Percentiles rank a stretch among this genome's conserved stretches.
These are phyloP conservation scores for Eulemur mongoz DNA, from an alignment of 2,797 vertebrate genomes.

Conservation along the genomic window DNA sequence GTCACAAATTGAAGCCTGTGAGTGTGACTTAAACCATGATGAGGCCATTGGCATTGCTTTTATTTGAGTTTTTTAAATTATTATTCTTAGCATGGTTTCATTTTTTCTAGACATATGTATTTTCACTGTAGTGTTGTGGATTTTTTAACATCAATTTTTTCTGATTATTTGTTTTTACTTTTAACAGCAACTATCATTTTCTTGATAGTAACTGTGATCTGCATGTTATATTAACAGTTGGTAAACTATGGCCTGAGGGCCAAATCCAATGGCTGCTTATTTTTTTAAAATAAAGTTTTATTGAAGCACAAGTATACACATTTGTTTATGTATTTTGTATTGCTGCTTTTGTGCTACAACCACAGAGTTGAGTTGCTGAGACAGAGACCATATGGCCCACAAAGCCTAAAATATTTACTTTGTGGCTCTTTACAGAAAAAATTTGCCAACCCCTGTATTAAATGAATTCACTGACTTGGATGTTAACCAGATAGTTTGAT, in stretches of 20 bases:
- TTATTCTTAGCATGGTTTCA: not conserved
- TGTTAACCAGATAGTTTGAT: not conserved
- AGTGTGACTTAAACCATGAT: not conserved
- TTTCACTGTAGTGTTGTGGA: not conserved
- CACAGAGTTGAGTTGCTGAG: not conserved
- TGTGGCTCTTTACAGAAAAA: not conserved
- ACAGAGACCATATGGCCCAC: not conserved
- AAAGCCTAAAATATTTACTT: conserved; percentile 28
- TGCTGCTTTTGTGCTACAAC: not conserved
- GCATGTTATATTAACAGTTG: not conserved
- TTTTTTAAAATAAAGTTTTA: conserved; percentile 24
- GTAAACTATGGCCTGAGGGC: not conserved
- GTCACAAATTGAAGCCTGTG: not conserved
- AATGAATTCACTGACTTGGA: not conserved
- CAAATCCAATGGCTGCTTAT: not conserved
- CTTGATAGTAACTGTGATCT: not conserved
- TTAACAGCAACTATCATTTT: conserved; percentile 3
- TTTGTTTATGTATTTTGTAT: not conserved
- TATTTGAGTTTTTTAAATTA: not conserved
- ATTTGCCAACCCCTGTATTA: not conserved
- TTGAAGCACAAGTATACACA: not conserved
- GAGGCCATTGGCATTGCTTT: not conserved
- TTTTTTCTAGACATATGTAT: not conserved
- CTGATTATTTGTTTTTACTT: not conserved
- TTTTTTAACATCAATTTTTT: not conserved